phyloP scores from a whole-genome alignment of 2,888 invertebrate species.

The Drosophila paracracens region DNA sequence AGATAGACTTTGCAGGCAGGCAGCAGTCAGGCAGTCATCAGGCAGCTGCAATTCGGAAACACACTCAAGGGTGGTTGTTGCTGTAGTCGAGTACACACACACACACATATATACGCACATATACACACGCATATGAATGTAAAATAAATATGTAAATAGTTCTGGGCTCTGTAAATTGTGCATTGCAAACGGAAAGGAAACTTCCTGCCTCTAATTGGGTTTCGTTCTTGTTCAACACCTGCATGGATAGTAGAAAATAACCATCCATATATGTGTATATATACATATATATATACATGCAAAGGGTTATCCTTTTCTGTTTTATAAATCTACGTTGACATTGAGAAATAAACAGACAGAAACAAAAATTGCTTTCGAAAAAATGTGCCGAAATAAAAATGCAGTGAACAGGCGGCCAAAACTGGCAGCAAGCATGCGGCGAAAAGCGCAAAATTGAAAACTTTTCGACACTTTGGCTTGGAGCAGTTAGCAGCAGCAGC shows the following conservation, averaged over 20 bases:
- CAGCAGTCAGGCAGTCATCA: conserved; percentile 16
- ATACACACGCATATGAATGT: neutral
- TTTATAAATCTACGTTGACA: neutral
- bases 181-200: conserved; percentile 53
- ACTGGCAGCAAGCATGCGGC: conserved; percentile 39
- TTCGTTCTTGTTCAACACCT: conserved; percentile 14
- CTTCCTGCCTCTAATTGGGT: conserved; percentile 56
- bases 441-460: conserved; percentile 5
- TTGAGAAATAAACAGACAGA: neutral
- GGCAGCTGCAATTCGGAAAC: conserved; percentile 54
- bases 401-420: conserved; percentile 67
- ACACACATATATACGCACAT: neutral
- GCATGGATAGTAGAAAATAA: conserved; percentile 1
- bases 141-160: conserved; percentile 15
- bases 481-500: conserved; percentile 34
- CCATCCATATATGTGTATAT: neutral
- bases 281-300: neutral
- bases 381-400: conserved; percentile 70
- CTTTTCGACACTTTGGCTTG: conserved; percentile 15
- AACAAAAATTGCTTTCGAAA: conserved; percentile 38
- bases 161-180: conserved; percentile 25
- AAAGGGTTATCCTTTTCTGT: neutral
- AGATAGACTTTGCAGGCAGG: conserved; percentile 26
- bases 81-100: conserved; percentile 1
- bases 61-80: conserved; percentile 44